Evolutionary conservation across 2,888 invertebrate species (phyloP), one percentile per base, ranked within the genome.

Genomic region (Cryptophagus acutangulus): DNA sequence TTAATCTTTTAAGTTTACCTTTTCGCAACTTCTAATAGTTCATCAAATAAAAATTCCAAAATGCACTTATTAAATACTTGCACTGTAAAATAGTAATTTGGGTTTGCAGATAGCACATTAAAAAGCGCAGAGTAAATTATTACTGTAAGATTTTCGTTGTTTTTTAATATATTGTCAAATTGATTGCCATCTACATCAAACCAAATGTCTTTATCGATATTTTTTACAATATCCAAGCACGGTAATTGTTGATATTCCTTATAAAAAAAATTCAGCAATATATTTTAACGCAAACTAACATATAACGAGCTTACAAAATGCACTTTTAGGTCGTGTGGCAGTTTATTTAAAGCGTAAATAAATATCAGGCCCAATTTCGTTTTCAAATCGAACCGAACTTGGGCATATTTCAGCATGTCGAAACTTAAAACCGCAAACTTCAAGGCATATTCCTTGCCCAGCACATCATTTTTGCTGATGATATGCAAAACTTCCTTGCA

Each of bases 301-400:
- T 34, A 26, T 24, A 18, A 24, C 36, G 31, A 38, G 46, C 51
- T 54, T 49, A 58, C 56, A 43, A 60, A 42, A 26, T 58, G 49
- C 10, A 43, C 38, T 24, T 40, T 45, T 35, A 51, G 48, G 17
- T 52, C 46, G 38, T 58, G 52, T 2, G 61, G 59, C 35, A 56
- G 67, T 13, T 69, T 60, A 30, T 71, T 63, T 24, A 71, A 70
- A 58, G 74, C 71, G 34, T 74, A 66, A 3, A 78, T 65, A 40
- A 74, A 69, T 10, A 81, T 58, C 24, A 80, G 72, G 0, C 79
- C 82, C 46, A 76, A 75, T 53, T 82, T 77, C 3, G 75, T 74
- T 56, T 80, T 80, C 0, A 79, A 76, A 54, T 84, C 82, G 74
- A 81, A 79, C 0, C 79, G 77, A 1, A 79, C 70, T 42, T 77